These are phyloP conservation scores for Palloptera scutellata DNA, from an alignment of 2,888 invertebrate genomes.

Conservation along the genomic window DNA sequence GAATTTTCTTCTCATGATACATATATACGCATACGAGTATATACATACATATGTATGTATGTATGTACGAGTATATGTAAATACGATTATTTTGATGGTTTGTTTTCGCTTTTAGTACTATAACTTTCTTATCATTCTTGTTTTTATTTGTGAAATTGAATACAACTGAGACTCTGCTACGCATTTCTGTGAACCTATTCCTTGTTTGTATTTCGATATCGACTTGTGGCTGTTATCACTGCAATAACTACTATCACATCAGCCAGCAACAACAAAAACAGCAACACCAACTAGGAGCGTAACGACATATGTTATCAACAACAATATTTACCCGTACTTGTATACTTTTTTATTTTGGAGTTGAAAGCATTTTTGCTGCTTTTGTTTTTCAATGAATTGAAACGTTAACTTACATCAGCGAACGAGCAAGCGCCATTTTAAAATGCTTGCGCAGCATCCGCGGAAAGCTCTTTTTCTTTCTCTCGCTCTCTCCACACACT, in stretches of 20 bases:
- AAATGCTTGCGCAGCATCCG: neutral
- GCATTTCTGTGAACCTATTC: slow-evolving; percentile 50
- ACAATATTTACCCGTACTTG: too few relatives aligned
- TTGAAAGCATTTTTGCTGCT: slow-evolving; percentile 40
- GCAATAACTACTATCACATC: slow-evolving; percentile 7
- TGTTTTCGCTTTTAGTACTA: neutral
- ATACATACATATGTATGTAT: slow-evolving; percentile 2
- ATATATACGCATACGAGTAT: neutral
- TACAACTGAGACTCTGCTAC: neutral
- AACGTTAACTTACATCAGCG: too few relatives aligned
- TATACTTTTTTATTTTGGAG: slow-evolving; percentile 2
- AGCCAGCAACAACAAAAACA: slow-evolving; percentile 24
- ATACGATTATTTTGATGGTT: neutral
- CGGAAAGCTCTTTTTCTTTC: slow-evolving; percentile 8
- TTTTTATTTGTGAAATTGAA: neutral
- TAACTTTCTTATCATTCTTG: slow-evolving; percentile 12
- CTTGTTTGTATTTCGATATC: slow-evolving; percentile 56
- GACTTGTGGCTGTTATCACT: slow-evolving; percentile 41
- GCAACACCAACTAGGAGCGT: neutral
- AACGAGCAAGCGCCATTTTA: slow-evolving; percentile 12
- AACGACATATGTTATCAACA: neutral
- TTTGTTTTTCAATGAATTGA: neutral
- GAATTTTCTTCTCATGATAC: neutral
- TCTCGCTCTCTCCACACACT: slow-evolving; percentile 19
- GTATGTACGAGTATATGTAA: neutral